Conservation (phyloP, 2,888 invertebrate genomes). For the Noctua comes region DNA sequence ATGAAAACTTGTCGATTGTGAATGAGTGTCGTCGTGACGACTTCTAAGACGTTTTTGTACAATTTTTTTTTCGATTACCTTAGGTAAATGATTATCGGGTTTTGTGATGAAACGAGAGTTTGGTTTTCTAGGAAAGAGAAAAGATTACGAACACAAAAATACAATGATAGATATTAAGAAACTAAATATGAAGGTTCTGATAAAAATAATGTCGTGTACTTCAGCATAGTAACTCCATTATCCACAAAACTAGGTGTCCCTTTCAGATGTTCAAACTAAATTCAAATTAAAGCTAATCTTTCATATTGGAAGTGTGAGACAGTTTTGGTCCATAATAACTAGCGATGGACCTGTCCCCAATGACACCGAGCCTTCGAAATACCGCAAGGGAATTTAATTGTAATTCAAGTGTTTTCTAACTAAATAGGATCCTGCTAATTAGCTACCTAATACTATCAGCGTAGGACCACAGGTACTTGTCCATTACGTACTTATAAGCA, state of each 20-base stretch:
- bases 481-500: neutral
- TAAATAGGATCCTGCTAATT: neutral
- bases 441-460: neutral
- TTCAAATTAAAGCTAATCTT: neutral
- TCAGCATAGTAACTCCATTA: neutral
- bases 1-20: conserved; percentile 48
- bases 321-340: neutral
- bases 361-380: neutral
- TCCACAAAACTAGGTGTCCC: neutral
- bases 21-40: conserved; percentile 30
- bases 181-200: neutral
- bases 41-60: conserved; percentile 15
- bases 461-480: neutral
- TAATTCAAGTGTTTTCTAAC: neutral
- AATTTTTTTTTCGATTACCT: conserved; percentile 15
- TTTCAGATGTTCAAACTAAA: neutral
- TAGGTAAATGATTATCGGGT: neutral
- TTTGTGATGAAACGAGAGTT: too few relatives aligned
- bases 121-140: neutral
- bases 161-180: neutral
- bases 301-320: neutral
- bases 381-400: neutral
- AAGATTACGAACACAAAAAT: neutral
- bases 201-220: neutral
- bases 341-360: neutral